phyloP scores from a whole-genome alignment of 1,140 invertebrate species.

The Coptotermes formosanus region DNA sequence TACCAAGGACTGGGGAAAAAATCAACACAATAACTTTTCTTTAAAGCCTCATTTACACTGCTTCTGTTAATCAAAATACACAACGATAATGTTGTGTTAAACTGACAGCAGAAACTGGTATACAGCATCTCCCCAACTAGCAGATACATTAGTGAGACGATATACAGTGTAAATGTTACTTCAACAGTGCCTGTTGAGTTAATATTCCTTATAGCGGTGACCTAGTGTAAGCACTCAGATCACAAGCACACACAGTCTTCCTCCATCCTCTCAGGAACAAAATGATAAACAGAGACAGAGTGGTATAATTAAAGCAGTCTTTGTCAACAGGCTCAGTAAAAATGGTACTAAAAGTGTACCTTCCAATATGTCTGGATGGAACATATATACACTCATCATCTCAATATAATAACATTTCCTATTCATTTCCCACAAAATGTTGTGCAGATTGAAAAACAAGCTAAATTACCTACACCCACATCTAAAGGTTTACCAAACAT shows the following conservation, averaged over 20 bases:
- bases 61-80: background rate
- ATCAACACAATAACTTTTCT: background rate
- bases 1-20: background rate
- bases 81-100: background rate
- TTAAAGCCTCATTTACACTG: background rate
- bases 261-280: background rate
- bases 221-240: slow-evolving; percentile 15
- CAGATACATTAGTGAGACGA: background rate
- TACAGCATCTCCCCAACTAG: too few relatives aligned
- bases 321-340: background rate
- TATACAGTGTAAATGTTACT: slow-evolving; percentile 6
- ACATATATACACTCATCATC: background rate
- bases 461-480: background rate
- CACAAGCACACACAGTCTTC: background rate
- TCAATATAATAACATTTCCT: background rate
- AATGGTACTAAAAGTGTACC: background rate
- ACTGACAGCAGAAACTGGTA: background rate
- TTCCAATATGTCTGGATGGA: slow-evolving; percentile 10
- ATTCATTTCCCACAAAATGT: background rate
- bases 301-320: slow-evolving; percentile 5
- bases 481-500: background rate
- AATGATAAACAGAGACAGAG: slow-evolving; percentile 2
- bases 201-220: background rate
- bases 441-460: background rate
- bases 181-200: background rate